These are phyloP conservation scores for Serrognathus titanus DNA, from an alignment of 2,888 invertebrate species.

Conservation along the genomic window DNA sequence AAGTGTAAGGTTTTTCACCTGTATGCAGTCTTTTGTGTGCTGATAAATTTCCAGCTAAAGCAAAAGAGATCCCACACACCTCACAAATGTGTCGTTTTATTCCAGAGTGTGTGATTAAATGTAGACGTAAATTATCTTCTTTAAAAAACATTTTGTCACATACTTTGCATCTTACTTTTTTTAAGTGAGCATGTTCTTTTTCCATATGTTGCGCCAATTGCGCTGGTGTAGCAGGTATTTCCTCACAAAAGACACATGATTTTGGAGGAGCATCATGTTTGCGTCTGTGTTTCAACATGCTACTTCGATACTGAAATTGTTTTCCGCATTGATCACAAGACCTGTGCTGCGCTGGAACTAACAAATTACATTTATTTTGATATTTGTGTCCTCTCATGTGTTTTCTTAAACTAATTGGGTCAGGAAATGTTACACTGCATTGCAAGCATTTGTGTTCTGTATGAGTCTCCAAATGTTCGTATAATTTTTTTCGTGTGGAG, in stretches of 20 bases:
- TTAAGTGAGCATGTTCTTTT: slow-evolving; percentile 26
- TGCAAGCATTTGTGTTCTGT: slow-evolving; percentile 9
- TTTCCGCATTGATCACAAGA: slow-evolving; percentile 29
- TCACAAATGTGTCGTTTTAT: slow-evolving; percentile 32
- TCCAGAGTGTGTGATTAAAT: slow-evolving; percentile 29
- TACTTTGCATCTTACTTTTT: slow-evolving; percentile 24
- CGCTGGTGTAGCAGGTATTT: slow-evolving; percentile 17
- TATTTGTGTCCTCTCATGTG: slow-evolving; percentile 10
- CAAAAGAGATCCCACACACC: slow-evolving; percentile 31
- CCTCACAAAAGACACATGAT: slow-evolving; percentile 24
- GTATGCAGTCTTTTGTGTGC: slow-evolving; percentile 31
- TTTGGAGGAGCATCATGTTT: slow-evolving; percentile 20
- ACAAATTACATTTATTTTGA: slow-evolving; percentile 5
- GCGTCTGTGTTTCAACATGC: slow-evolving; percentile 26
- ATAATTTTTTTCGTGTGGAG: background rate
- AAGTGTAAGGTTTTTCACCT: slow-evolving; percentile 30
- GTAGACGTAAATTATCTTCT: slow-evolving; percentile 25
- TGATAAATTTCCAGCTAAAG: slow-evolving; percentile 24
- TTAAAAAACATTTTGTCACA: slow-evolving; percentile 32
- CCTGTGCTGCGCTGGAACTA: slow-evolving; percentile 7
- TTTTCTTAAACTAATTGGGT: slow-evolving; percentile 12
- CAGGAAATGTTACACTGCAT: slow-evolving; percentile 11
- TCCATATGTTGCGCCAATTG: slow-evolving; percentile 28
- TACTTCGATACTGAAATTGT: slow-evolving; percentile 26
- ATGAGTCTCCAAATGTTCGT: too few species aligned